phyloP scores from a whole-genome alignment of 2,113 vertebrate genomes.

The Telmatochromis brachygnathus region DNA sequence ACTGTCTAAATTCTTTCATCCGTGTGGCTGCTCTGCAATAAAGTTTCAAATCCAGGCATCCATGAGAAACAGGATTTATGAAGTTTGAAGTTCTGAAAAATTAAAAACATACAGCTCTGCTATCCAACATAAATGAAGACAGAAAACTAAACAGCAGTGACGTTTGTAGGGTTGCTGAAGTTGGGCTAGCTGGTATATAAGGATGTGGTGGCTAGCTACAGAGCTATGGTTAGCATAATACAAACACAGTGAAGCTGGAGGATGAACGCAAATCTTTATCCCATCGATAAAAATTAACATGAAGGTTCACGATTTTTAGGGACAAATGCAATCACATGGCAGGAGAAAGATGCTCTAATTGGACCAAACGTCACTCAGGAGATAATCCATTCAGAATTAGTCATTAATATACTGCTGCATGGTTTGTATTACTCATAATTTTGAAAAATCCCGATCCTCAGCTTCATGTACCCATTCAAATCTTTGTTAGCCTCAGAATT shows the following conservation, averaged over 20 bases:
- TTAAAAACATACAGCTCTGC: accelerated
- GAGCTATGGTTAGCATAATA: neutral
- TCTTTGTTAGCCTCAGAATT: neutral
- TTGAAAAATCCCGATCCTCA: neutral
- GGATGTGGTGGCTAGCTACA: neutral
- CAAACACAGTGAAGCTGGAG: neutral
- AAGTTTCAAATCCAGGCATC: neutral
- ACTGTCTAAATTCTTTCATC: neutral
- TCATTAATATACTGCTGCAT: neutral
- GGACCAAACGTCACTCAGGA: neutral
- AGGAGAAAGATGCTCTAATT: neutral
- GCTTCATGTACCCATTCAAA: neutral
- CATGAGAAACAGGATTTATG: neutral
- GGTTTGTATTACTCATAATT: neutral
- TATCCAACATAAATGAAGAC: neutral
- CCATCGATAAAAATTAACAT: neutral
- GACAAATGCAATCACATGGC: neutral
- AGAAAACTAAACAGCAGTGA: neutral
- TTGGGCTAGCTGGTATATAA: neutral
- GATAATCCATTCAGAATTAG: neutral
- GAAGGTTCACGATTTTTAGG: neutral
- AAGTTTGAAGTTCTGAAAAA: neutral
- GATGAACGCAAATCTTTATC: neutral
- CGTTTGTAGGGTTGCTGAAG: accelerated
- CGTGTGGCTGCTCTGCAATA: neutral